Conservation (phyloP, 2,113 vertebrate genomes). For the Grallaria varia region DNA sequence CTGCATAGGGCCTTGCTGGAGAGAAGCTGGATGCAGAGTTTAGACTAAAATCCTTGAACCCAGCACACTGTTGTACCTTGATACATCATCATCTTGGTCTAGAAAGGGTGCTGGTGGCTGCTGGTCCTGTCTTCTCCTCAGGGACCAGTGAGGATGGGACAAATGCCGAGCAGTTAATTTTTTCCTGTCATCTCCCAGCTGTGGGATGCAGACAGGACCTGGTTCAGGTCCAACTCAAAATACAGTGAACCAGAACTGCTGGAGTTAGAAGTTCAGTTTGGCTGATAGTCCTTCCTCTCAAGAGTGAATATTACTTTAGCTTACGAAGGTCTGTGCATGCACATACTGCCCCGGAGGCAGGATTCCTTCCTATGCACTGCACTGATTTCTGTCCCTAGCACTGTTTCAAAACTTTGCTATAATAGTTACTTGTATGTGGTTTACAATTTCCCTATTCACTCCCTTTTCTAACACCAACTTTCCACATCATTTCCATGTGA, state of each 20-base stretch:
- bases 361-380: not conserved
- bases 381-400: not conserved
- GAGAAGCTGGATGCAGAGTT: not conserved
- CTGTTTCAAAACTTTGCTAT: not conserved
- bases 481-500: not conserved
- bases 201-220: not conserved
- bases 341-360: not conserved
- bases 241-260: not conserved
- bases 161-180: rapidly evolving
- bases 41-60: not conserved
- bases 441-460: not conserved
- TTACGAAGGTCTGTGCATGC: not conserved
- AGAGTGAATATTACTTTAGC: not conserved
- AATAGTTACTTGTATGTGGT: not conserved
- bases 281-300: not conserved
- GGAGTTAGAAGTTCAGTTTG: not conserved
- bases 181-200: not conserved
- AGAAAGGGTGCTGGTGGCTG: not conserved
- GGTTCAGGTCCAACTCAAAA: not conserved
- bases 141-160: not conserved
- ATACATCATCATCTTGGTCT: not conserved
- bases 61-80: not conserved
- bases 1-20: not conserved
- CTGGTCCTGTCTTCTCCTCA: not conserved
- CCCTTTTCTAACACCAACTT: not conserved